A percentile compares a stretch with the other conserved stretches of the same genome.
Conservation (phyloP, 2,888 invertebrate genomes). For the Ichneumoninae sp. region DNA sequence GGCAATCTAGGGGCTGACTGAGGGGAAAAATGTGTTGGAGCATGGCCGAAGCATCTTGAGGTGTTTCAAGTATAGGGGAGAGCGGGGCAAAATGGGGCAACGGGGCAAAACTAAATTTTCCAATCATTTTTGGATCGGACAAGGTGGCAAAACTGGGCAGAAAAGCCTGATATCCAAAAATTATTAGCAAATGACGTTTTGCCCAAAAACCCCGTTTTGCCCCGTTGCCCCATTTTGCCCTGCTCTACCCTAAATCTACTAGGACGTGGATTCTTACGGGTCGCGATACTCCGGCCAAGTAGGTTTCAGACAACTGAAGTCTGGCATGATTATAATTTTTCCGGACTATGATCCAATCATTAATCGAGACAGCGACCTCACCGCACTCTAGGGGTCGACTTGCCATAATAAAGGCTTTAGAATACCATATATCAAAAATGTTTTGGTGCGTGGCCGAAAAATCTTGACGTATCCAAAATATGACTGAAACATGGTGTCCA, state of each 20-base stretch:
- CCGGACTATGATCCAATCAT: neutral
- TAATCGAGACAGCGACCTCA: no score
- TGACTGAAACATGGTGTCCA: neutral
- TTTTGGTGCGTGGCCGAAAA: neutral
- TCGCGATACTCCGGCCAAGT: neutral
- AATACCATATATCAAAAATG: neutral
- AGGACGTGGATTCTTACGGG: neutral
- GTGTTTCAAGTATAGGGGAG: neutral
- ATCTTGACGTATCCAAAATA: neutral
- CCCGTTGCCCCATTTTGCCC: no score
- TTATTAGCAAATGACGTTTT: no score
- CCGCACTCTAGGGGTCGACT: no score
- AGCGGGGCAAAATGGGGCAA: no score
- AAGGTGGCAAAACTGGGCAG: no score
- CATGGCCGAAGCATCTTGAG: neutral
- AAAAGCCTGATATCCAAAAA: no score
- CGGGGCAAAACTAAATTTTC: no score
- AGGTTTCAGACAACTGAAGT: neutral
- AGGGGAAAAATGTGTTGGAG: neutral
- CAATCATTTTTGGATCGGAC: no score
- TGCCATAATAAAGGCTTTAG: neutral
- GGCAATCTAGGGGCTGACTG: no score
- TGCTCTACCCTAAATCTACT: neutral
- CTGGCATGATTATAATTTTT: neutral
- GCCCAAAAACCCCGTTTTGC: no score